Evolutionary conservation across 2,113 vertebrate genomes (phyloP).

Genomic region (Phrynosoma platyrhinos): DNA sequence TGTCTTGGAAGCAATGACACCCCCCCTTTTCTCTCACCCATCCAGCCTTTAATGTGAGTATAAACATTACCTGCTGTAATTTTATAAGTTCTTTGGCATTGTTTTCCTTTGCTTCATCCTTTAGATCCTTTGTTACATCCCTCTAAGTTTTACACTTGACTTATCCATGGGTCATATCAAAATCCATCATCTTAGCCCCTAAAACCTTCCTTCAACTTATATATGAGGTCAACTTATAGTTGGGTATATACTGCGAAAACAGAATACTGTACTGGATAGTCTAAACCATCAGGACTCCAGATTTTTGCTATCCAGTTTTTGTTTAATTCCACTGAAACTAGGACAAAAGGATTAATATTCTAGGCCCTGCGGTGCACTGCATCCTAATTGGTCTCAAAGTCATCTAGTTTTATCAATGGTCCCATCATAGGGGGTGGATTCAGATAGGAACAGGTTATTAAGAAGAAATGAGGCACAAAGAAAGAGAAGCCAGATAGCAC

Average conservation of each 20-base stretch:
- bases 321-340: background rate
- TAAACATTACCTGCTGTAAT: too few relatives aligned
- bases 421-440: background rate
- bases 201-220: too few relatives aligned
- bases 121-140: too few relatives aligned
- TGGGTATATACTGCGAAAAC: background rate
- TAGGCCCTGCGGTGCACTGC: background rate
- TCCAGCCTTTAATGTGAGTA: too few relatives aligned
- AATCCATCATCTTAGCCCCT: too few relatives aligned
- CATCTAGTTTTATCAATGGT: background rate
- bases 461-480: background rate
- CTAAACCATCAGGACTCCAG: background rate
- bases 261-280: background rate
- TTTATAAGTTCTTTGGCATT: too few relatives aligned
- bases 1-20: too few relatives aligned
- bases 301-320: background rate
- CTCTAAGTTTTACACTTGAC: too few relatives aligned
- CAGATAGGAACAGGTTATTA: background rate
- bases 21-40: too few relatives aligned
- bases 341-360: background rate
- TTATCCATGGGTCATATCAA: too few relatives aligned
- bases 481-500: background rate
- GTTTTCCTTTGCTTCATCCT: too few relatives aligned
- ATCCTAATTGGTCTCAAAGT: background rate
- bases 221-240: too few relatives aligned